These are phyloP conservation scores for Polia nebulosa DNA, from an alignment of 2,888 invertebrate species.

Conservation along the genomic window DNA sequence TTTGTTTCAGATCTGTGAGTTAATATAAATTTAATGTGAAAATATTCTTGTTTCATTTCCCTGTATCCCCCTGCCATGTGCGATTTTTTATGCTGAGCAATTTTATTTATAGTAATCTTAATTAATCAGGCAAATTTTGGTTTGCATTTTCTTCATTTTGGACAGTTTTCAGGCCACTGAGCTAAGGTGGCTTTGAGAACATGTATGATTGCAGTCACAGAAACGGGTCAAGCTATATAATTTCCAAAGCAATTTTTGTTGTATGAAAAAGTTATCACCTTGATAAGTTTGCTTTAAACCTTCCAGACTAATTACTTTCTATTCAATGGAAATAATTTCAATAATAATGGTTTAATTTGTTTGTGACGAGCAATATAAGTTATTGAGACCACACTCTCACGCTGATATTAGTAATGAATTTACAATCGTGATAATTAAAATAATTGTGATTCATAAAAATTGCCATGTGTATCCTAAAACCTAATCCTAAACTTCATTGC, in stretches of 20 bases:
- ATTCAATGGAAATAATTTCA: too few species aligned
- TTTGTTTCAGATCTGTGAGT: conserved; percentile 87
- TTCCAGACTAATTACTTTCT: background rate
- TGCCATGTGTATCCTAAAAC: conserved; percentile 1
- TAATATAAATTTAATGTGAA: conserved; percentile 90
- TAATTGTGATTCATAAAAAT: conserved; percentile 49
- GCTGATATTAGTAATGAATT: background rate
- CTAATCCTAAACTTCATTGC: background rate
- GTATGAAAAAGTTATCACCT: background rate
- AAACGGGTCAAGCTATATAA: background rate
- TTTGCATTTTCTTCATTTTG: background rate
- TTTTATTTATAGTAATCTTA: conserved; percentile 12
- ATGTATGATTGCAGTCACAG: background rate
- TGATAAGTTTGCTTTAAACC: background rate
- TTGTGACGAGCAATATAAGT: background rate
- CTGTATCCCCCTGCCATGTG: conserved; percentile 67
- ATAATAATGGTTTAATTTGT: background rate
- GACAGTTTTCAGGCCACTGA: background rate
- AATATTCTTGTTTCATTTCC: conserved; percentile 87
- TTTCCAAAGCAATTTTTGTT: conserved; percentile 8
- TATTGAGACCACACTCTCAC: background rate
- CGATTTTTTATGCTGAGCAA: conserved; percentile 72
- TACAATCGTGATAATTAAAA: background rate
- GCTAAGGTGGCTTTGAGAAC: background rate
- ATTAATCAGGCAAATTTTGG: background rate